Evolutionary conservation across 2,797 vertebrate species (phyloP).

Genomic region (Delichon dasypus): DNA sequence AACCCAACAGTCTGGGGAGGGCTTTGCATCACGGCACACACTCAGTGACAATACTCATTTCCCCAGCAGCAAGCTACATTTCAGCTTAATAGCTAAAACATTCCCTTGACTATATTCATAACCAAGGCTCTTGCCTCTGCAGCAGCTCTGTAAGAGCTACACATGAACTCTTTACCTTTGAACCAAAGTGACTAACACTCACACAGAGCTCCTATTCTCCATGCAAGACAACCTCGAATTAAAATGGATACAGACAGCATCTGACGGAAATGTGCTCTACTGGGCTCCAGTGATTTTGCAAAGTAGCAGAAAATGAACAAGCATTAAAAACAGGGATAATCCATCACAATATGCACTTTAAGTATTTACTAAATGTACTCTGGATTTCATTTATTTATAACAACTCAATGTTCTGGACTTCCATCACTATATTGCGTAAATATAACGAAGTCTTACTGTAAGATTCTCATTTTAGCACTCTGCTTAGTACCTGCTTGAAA

Average conservation of each 20-base stretch:
- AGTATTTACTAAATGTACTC: neutral
- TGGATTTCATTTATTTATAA: conserved; percentile 38
- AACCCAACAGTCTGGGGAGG: neutral
- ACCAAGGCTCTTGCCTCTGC: neutral
- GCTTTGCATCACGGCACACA: neutral
- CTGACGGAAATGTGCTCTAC: neutral
- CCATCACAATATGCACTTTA: neutral
- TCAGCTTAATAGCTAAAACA: neutral
- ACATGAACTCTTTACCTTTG: conserved; percentile 60
- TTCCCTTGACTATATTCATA: neutral
- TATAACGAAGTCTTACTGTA: neutral
- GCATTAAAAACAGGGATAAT: conserved; percentile 1
- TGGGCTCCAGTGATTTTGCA: neutral
- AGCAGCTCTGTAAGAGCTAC: neutral
- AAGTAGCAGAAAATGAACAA: neutral
- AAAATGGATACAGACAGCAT: neutral
- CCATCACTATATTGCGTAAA: neutral
- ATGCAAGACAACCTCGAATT: neutral
- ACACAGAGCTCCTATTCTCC: neutral
- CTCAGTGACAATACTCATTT: neutral
- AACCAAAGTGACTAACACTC: neutral
- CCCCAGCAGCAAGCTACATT: conserved; percentile 10
- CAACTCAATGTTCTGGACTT: neutral
- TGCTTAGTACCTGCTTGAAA: neutral
- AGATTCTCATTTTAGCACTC: neutral